phyloP scores from a whole-genome alignment of 2,888 invertebrate genomes.

The Morpho achilles region DNA sequence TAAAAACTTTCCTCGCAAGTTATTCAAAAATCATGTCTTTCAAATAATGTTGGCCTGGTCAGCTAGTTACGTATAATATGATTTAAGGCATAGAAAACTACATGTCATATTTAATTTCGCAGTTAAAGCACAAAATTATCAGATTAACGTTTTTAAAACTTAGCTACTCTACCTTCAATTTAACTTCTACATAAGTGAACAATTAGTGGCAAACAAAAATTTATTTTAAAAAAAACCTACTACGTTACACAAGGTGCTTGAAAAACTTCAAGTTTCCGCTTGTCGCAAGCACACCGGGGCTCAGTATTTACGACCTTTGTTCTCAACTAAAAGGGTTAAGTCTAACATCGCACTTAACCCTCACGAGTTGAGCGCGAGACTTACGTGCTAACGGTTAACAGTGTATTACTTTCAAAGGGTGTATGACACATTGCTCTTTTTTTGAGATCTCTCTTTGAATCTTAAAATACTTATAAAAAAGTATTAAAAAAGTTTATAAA shows the following conservation, averaged over 20 bases:
- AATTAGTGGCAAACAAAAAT: conserved; percentile 2
- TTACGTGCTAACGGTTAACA: conserved; percentile 44
- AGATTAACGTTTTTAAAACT: no score
- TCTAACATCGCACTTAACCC: conserved; percentile 53
- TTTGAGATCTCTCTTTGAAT: conserved; percentile 6
- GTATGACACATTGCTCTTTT: conserved; percentile 14
- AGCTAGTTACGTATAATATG: no score
- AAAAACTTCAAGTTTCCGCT: conserved; percentile 28
- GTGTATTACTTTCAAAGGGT: conserved; percentile 37
- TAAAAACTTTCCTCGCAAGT: no score
- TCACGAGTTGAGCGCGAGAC: conserved; percentile 25
- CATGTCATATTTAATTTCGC: no score
- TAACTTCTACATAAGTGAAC: not conserved
- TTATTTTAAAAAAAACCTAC: not conserved
- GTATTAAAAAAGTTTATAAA: no score
- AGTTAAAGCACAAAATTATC: no score
- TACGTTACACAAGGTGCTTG: conserved; percentile 8
- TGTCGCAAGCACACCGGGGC: conserved; percentile 33
- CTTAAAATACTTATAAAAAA: no score
- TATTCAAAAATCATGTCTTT: no score
- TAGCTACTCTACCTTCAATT: not conserved
- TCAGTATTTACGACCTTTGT: conserved; percentile 54
- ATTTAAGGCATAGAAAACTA: no score
- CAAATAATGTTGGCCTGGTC: no score
- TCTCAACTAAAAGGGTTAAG: conserved; percentile 60